phyloP scores from a whole-genome alignment of 53 echinoderm and acorn worm species.

The Antedon mediterranea region DNA sequence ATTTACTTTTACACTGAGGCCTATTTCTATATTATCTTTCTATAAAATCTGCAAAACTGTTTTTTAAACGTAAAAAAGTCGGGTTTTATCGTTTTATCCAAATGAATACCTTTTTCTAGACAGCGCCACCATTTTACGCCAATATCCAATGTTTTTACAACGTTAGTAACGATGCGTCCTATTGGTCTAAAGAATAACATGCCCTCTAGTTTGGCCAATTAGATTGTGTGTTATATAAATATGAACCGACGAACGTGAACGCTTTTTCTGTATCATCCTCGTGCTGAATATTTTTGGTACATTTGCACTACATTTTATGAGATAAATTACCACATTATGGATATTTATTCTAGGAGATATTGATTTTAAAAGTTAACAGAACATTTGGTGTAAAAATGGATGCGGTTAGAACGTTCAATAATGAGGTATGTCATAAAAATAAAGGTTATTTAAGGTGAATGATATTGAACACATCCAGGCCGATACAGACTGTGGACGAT shows the following conservation, averaged over 20 bases:
- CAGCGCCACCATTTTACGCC: not conserved
- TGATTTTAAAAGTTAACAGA: not conserved
- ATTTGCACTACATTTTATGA: not conserved
- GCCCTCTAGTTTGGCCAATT: not conserved
- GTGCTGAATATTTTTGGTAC: not conserved
- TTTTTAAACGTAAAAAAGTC: no score
- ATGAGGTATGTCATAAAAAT: constrained; percentile 52
- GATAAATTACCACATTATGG: not conserved
- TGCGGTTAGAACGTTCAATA: constrained; percentile 68
- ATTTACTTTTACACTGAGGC: no score
- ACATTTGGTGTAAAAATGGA: constrained; percentile 34
- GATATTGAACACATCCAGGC: no score
- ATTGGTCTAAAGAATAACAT: not conserved
- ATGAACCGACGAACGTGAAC: not conserved
- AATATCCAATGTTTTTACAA: not conserved
- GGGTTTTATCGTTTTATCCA: no score
- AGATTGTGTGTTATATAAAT: not conserved
- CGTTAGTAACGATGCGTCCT: not conserved
- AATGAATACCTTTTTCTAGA: no score
- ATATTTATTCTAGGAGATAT: not conserved
- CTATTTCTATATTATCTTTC: no score
- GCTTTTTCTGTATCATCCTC: not conserved
- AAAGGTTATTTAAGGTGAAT: not conserved
- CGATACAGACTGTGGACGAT: no score
- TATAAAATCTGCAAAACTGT: no score